Evolutionary conservation across 1,140 invertebrate genomes (phyloP), one percentile per base, ranked within the genome.

Genomic region (Trachymyrmex septentrionalis): DNA sequence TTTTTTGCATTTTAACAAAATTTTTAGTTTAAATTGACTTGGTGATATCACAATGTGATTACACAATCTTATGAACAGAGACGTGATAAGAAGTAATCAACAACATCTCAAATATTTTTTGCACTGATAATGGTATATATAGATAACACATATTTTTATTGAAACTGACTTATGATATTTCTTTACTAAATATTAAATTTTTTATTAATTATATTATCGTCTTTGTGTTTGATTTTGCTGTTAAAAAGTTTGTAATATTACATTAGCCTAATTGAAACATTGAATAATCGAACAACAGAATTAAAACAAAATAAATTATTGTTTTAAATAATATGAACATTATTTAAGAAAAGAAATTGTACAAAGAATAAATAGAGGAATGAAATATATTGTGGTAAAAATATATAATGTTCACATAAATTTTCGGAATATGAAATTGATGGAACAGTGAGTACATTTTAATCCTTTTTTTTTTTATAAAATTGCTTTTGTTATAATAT

Each of bases 11-110:
- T 38, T 7, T 57, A 38, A 69, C 19, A 21, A 16, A 50, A 48
- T 80, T 24, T 69, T 19, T 16, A 69, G 34, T 19, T 71, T 57
- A 27, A 44, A 69, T 12, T 57, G 30, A 81, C 61, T 64, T 16
- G 27, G 1, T 55, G 67, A 9, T 81, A 71, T 59, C 30, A 30
- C 38, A 44, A 38, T 38, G 34, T 48, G 48, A 77, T 30, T 67
- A n/a, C 48, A 69, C 21, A 27, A 57, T 57, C 30, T 19, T 24
- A 19, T 57, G 38, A 80, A 81, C 30, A 57, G 19, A 80, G 14
- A 38, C n/a, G 1, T 81, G 66, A 81, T 81, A 81, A 81, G 27
- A 10, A 27, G 16, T 71, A 81, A 71, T 81, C 50, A 71, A 10
- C 10, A 38, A 57, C n/a, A 16, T 27, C 21, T 57, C 12, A 30